A percentile compares a stretch with the other conserved stretches of the same genome.
Conservation (phyloP, 2,797 vertebrate genomes). For the Ibycter americanus region DNA sequence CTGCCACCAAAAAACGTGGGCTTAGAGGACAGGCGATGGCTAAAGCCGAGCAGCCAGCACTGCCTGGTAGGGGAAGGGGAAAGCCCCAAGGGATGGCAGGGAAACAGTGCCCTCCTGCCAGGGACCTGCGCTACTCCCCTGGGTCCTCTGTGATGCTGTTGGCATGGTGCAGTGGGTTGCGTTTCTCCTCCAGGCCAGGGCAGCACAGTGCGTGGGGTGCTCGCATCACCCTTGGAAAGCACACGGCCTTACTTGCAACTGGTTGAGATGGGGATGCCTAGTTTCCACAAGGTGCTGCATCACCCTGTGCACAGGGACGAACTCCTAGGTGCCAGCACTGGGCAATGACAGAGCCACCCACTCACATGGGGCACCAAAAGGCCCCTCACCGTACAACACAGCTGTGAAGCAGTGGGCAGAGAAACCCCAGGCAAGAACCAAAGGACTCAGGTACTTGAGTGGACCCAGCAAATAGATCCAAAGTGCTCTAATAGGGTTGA, state of each 20-base stretch:
- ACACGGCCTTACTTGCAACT: not conserved
- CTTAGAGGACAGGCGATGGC: not conserved
- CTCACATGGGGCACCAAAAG: fast-evolving
- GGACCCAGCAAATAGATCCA: not conserved
- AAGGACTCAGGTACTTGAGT: not conserved
- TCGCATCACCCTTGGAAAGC: not conserved
- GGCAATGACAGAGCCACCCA: not conserved
- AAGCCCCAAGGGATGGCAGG: not conserved
- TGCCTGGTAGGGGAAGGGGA: not conserved
- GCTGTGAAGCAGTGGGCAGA: not conserved
- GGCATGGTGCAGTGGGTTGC: fast-evolving
- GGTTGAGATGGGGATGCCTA: not conserved
- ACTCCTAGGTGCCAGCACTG: not conserved
- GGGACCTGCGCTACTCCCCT: not conserved
- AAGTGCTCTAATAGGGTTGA: not conserved
- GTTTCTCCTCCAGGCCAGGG: not conserved
- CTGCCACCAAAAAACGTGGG: not conserved
- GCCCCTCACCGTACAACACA: not conserved
- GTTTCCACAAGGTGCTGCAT: not conserved
- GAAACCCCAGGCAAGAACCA: not conserved
- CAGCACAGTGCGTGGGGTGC: fast-evolving
- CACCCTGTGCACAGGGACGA: not conserved
- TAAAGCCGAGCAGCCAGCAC: not conserved
- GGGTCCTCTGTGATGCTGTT: fast-evolving
- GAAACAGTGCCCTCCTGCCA: not conserved